phyloP scores from a whole-genome alignment of 2,797 vertebrate species.

The Atherinosoma microstoma region DNA sequence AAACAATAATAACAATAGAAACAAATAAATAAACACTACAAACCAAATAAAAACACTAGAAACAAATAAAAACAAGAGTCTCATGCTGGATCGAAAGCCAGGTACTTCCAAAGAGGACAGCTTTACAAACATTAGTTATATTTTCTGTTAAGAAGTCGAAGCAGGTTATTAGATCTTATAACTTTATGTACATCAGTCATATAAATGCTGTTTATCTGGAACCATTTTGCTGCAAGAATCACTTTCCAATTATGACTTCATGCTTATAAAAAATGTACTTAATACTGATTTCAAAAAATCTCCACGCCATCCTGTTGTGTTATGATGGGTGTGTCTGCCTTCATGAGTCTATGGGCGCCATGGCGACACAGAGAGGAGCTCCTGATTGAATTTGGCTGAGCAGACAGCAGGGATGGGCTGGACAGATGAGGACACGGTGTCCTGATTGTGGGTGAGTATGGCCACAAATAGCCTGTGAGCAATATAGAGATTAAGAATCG shows the following conservation, averaged over 20 bases:
- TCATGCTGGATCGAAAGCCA: neutral
- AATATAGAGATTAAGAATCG: slow-evolving; percentile 5
- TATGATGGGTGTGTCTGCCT: slow-evolving; percentile 59
- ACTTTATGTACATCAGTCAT: no score
- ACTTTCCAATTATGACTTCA: neutral
- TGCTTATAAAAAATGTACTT: neutral
- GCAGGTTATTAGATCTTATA: neutral
- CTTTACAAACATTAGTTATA: no score
- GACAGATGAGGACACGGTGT: slow-evolving; percentile 67
- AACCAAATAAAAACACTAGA: no score
- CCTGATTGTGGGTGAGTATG: slow-evolving; percentile 34
- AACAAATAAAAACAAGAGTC: no score
- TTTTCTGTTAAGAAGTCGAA: neutral
- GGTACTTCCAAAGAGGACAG: neutral
- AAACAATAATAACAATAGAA: no score
- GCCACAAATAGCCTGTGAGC: slow-evolving; percentile 6
- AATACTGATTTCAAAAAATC: neutral
- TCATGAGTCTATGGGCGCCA: slow-evolving; percentile 55
- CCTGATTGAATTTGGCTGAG: slow-evolving; percentile 77
- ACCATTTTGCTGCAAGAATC: neutral
- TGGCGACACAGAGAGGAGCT: slow-evolving; percentile 68
- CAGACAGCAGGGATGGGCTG: slow-evolving; percentile 67
- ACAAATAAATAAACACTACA: no score
- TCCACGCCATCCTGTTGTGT: slow-evolving; percentile 19
- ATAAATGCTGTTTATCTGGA: neutral